Conservation (phyloP, 2,113 vertebrate genomes). For the Festucalex cinctus region DNA sequence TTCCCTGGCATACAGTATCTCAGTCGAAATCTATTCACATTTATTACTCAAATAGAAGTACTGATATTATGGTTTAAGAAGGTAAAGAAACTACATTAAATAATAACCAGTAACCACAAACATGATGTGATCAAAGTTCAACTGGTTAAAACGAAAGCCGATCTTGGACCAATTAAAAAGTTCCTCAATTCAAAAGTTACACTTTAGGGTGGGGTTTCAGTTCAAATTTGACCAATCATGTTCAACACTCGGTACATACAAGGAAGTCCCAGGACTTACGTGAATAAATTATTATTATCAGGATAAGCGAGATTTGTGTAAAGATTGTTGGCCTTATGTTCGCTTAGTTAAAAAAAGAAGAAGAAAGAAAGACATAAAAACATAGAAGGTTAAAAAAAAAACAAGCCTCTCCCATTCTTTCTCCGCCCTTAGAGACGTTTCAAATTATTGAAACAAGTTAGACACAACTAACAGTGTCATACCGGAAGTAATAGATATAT, state of each 20-base stretch:
- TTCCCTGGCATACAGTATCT: no score
- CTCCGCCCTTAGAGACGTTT: slow-evolving; percentile 70
- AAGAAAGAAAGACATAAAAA: not conserved
- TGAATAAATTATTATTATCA: not conserved
- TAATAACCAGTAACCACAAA: no score
- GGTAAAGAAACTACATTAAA: no score
- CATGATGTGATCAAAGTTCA: no score
- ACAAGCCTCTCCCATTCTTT: slow-evolving; percentile 50
- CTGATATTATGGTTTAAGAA: no score
- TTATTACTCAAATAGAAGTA: no score
- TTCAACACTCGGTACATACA: not conserved
- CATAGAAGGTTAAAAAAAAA: not conserved
- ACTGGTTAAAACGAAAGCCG: no score
- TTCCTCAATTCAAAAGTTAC: not conserved
- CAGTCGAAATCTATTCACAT: no score
- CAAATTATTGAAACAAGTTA: slow-evolving; percentile 45
- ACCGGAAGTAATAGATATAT: slow-evolving; percentile 22
- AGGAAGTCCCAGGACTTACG: not conserved
- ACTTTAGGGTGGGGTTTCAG: slow-evolving; percentile 16
- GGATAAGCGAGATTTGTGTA: not conserved
- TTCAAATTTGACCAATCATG: slow-evolving; percentile 56
- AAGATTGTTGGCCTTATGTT: not conserved
- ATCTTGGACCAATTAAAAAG: not conserved
- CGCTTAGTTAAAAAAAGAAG: not conserved
- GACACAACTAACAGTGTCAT: not conserved